Base-by-base conservation (phyloP, 1,140 invertebrate species). In the Ylistrum balloti region DNA sequence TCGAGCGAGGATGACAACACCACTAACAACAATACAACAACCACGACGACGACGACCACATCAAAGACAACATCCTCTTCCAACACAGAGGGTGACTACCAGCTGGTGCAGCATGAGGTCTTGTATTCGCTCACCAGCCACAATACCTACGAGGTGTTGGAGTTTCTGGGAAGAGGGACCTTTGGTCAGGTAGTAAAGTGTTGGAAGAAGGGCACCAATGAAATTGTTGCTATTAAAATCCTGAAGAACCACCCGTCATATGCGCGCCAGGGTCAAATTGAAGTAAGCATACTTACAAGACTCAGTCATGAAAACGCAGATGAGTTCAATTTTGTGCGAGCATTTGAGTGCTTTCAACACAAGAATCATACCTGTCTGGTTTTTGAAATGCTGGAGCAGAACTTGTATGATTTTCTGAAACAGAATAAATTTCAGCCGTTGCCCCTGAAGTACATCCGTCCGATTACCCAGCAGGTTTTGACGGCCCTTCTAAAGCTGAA, bases 111-210 rank as follows among this genome's bases (percentile, higher is more conserved):
- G 96, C 99, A 99, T 97, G 99, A 99, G 97, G 99, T 99, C 92
- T 97, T 99, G 91, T 99, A 99, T 96, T 99, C 99, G 89, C 98
- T 98, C 92, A 96, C 95, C 96, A 98, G 98, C 93, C 91, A 92
- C 88, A 98, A 98, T 92, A 98, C 98, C 95, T 99, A 99, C 97
- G 99, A 99, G 97, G 99, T 99, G 91, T 97, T 99, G 94, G 99
- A 99, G 96, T 99, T 99, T 97, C 97, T 99, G 92, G 99, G 99
- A 93, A 97, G 99, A 93, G 99, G 99, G 93, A 99, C 99, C 88
- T 99, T 99, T 97, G 99, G 99, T 91, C 99, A 99, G 97, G 99
- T 99, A 93, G 99, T 99, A 94, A 99, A 99, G 97, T 99, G 99
- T 96, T 99, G 99, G 99, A 99, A 99, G 96, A 99, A 99, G 96